Evolutionary conservation across 2,888 invertebrate species (phyloP), one percentile per base, ranked within the genome.

Genomic region (Sinelater perroti): DNA sequence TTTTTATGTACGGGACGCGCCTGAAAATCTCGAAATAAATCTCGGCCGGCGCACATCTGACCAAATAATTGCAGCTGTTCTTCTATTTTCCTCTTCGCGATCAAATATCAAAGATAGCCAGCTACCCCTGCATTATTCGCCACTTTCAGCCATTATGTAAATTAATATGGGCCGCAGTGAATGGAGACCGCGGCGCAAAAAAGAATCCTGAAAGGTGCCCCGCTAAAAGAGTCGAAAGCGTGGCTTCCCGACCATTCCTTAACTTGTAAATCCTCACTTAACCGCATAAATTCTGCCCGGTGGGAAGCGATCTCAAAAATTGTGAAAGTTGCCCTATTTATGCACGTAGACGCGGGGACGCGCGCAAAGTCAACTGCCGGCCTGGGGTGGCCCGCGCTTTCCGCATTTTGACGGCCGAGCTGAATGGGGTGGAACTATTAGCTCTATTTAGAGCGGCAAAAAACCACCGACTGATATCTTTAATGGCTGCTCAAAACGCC

Each of bases 101-200:
- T 58, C 53, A 58, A 53, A 58, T 58, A 53, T 53, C 58, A 53
- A 28, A 36, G 53, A 58, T 57, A 54, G 24, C 47, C 52, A 59
- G 30, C 53, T 62, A 54, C 42, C 56, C 58, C 50, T 35, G 45
- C 31, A 44, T 52, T 63, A 60, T 65, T 64, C 61, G 58, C 55
- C 63, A 62, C 62, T 66, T 62, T 50, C 61, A 56, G 57, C 67
- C 64, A 69, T 70, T 70, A 70, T 70, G 70, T 66, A 70, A 69
- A 70, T 70, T 63, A 69, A 70, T 66, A 61, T 69, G 55, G 68
- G 63, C 63, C 64, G 31, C 55, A 50, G 45, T 67, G 64, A 70
- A 70, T 65, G 67, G 54, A 67, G 67, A 65, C 65, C 63, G 64
- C 54, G 56, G 52, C 60, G 60, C 62, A 65, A 67, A 67, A 57